Evolutionary conservation across 2,797 vertebrate species (phyloP).

Genomic region (Ptychadena robeensis): DNA sequence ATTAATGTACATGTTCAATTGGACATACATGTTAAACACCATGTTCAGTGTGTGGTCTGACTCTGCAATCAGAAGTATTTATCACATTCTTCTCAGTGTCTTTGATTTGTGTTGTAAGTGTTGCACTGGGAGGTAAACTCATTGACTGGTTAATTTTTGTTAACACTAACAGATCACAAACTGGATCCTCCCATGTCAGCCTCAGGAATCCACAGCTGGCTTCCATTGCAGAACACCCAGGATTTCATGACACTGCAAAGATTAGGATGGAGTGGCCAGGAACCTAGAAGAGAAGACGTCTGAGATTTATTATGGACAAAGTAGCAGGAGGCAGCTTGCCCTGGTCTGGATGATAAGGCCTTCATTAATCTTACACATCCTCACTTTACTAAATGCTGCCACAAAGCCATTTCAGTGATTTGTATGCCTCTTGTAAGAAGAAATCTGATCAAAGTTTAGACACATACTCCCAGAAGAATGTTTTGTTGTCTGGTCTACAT

Average conservation of each 20-base stretch:
- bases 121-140: constrained; percentile 10
- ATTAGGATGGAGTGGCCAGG: constrained; percentile 49
- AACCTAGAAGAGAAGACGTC: constrained; percentile 35
- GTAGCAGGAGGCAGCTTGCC: constrained; percentile 42
- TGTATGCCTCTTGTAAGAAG: constrained; percentile 20
- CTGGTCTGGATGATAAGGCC: constrained; percentile 41
- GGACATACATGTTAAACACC: constrained; percentile 12
- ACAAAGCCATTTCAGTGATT: constrained; percentile 24
- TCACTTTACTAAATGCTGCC: constrained; percentile 37
- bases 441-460: constrained; percentile 42
- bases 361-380: constrained; percentile 51
- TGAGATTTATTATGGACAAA: constrained; percentile 52
- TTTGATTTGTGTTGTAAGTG: constrained; percentile 33
- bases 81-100: constrained; percentile 35
- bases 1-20: constrained; percentile 5
- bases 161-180: constrained; percentile 31
- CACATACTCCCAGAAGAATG: constrained; percentile 37
- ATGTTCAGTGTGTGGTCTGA: constrained; percentile 32
- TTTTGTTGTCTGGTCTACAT: constrained; percentile 32
- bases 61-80: constrained; percentile 17
- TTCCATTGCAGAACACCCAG: constrained; percentile 58
- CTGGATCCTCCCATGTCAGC: constrained; percentile 44
- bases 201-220: constrained; percentile 60
- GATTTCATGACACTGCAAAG: constrained; percentile 52
- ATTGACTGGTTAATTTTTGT: constrained; percentile 38